Base-by-base conservation (phyloP, 2,888 invertebrate species). In the Ophion ventricosus region DNA sequence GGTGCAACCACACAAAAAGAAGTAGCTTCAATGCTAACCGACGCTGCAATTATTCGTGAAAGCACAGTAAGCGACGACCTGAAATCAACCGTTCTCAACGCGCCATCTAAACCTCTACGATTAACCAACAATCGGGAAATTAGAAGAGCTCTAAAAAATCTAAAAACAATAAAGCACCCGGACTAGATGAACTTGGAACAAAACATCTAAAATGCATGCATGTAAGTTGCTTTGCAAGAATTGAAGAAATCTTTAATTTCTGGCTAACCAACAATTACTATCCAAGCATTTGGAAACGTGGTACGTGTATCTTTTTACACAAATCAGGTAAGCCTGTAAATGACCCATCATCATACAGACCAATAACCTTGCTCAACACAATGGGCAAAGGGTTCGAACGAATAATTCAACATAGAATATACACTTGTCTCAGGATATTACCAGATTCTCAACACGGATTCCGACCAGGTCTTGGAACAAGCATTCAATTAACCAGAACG, bases 311-410 rank as follows among this genome's bases (percentile, higher is more conserved):
- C 17, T 80, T 74, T n/a, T 2, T 80, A 49, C 74, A 80, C 20
- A 80, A 80, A 14, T 25, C n/a, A 26, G 67, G 59, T 2, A 78
- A 69, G 8, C 75, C 59, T 61, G 61, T 40, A 26, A 77, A 3
- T 5, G 2, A 1, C 3, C 2, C 29, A 29, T 4, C 29, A 29
- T 29, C 29, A 29, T 29, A 29, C 54, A 80, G 80, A 49, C 80
- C 83, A 14, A 83, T 80, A 40, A 82, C 78, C 3, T 35, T 79
- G 40, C 57, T 79, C 14, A 72, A 82, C 35, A 78, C 59, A 20
- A 78, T 82, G 73, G 78, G 73, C 1, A 82, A 82, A 67, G 59
- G 64, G 57, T 25, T 82, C 14, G 67, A 79, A 74, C 56, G 61
- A 5, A 74, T 78, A 76, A 82, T 79, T 40, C 0, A 57, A 66